These are phyloP conservation scores for Sylvia borin DNA, from an alignment of 2,797 vertebrate species.

Conservation along the genomic window DNA sequence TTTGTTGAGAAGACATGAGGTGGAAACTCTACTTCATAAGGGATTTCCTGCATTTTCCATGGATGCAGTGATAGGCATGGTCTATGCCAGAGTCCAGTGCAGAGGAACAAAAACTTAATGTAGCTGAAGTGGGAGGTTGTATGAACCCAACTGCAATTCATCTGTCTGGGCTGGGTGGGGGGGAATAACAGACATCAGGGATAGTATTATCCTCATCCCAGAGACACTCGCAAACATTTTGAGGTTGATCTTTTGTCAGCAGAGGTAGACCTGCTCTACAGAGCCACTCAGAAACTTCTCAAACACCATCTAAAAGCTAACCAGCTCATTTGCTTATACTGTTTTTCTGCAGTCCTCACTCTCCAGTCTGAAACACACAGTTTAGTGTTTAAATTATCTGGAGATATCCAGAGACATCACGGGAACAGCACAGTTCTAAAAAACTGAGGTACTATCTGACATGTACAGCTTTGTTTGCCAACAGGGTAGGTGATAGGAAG, in stretches of 20 bases:
- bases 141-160: neutral
- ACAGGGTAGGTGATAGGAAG: neutral
- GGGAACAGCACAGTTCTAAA: neutral
- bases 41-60: neutral
- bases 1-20: constrained; percentile 8
- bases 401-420: neutral
- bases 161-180: neutral
- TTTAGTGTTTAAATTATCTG: neutral
- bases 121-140: neutral
- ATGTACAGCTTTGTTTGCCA: neutral
- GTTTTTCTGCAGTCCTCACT: neutral
- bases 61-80: neutral
- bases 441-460: neutral
- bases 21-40: neutral
- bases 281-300: neutral
- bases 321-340: neutral
- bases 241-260: neutral
- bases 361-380: neutral
- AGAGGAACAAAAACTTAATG: neutral
- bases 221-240: neutral
- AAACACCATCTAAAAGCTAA: neutral
- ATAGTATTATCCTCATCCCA: neutral
- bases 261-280: neutral
- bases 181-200: neutral
- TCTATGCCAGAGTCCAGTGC: neutral